These are phyloP conservation scores for Heptranchias perlo DNA, from an alignment of 2,113 vertebrate species.

Conservation along the genomic window DNA sequence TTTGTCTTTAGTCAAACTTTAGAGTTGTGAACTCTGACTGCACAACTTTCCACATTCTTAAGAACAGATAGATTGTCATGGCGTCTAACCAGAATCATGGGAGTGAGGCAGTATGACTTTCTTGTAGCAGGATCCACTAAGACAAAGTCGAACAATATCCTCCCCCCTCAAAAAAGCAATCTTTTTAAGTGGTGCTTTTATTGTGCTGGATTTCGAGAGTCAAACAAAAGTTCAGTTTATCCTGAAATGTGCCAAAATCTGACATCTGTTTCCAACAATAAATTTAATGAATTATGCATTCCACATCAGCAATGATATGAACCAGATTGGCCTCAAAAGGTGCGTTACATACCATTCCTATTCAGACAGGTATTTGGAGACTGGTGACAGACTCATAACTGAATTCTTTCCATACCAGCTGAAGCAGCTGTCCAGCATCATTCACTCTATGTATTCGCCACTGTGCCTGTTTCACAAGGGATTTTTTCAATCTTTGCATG, in stretches of 20 bases:
- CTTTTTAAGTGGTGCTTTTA: not conserved
- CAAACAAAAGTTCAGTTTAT: not conserved
- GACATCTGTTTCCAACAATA: conserved; percentile 2
- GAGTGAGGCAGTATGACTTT: not conserved
- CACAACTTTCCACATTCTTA: not conserved
- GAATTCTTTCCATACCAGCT: not conserved
- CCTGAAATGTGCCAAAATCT: not conserved
- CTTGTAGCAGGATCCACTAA: not conserved
- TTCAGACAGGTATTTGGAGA: not conserved
- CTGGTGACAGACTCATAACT: not conserved
- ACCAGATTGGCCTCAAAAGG: not conserved
- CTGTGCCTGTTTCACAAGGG: not conserved
- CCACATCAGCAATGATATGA: not conserved
- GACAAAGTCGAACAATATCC: not conserved
- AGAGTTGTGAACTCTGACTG: not conserved
- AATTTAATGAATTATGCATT: not conserved
- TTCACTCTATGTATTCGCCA: not conserved
- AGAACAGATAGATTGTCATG: no score
- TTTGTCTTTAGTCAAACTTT: not conserved
- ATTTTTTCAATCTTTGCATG: not conserved
- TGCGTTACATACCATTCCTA: not conserved
- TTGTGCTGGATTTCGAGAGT: not conserved
- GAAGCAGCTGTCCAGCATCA: not conserved
- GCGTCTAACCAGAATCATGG: not conserved
- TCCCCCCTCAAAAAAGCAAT: not conserved